phyloP scores from a whole-genome alignment of 2,113 vertebrate genomes.

The Rhinoptilus africanus region DNA sequence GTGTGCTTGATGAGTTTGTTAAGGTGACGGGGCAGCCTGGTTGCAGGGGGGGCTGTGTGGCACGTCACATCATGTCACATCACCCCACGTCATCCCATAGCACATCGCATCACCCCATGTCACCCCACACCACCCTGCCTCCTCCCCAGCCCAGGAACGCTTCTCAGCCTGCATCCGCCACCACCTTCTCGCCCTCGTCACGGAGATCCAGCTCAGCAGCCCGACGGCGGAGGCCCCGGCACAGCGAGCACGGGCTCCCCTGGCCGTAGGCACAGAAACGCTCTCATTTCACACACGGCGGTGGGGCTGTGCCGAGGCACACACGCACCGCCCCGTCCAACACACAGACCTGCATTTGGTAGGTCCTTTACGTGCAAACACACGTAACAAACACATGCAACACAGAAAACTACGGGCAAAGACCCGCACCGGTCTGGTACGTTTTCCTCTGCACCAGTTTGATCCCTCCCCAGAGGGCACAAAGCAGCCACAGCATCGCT shows the following conservation, averaged over 20 bases:
- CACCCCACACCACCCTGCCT: no score
- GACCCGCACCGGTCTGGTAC: neutral
- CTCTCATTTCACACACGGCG: fast-evolving
- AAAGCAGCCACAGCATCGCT: neutral
- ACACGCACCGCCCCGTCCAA: fast-evolving
- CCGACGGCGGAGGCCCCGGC: fast-evolving
- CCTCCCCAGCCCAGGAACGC: neutral
- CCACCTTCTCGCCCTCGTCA: fast-evolving
- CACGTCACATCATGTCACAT: fast-evolving
- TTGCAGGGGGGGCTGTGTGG: neutral
- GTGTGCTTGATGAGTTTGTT: neutral
- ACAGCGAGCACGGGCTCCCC: fast-evolving
- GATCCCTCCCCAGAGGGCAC: no score
- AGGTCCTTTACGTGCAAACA: no score
- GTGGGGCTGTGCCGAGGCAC: fast-evolving
- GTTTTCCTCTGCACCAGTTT: neutral
- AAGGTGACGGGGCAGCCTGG: neutral
- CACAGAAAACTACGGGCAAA: neutral
- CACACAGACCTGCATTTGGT: fast-evolving
- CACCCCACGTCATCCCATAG: neutral
- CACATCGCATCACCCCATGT: no score
- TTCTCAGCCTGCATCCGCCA: neutral
- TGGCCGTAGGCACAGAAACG: fast-evolving
- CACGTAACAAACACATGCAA: fast-evolving
- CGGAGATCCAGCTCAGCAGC: neutral